Base-by-base conservation (phyloP, 1,140 invertebrate species). In the Temnothorax longispinosus region DNA sequence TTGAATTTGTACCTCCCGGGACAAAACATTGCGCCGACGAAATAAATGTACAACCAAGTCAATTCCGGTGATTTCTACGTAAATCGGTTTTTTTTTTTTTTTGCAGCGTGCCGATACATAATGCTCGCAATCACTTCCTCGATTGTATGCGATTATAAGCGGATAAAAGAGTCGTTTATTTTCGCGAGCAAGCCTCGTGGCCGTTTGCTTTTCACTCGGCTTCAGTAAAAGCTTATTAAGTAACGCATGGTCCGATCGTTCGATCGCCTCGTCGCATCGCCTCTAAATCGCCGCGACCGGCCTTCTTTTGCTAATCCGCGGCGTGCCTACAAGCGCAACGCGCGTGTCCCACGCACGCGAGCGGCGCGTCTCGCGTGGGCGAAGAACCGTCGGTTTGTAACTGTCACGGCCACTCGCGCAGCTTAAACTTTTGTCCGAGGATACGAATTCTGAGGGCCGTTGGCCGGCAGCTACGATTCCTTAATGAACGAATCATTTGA, bases 121-220 rank as follows among this genome's bases (percentile, higher is more conserved):
- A 88, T 80, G 89, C 89, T 35, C 56, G 67, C 76, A 84, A 88
- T 88, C 89, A 85, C 89, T 90, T 91, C 89, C 90, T 90, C 75
- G 84, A 91, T 91, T 87, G 84, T 90, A 87, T 80, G 84, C 87
- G 87, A 91, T 91, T 90, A 90, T 89, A 67, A 74, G 50, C 81
- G 74, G 58, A 13, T 10, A 18, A 18, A 32, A 52, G 27, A 67
- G 74, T 81, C 77, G 80, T 78, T 86, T 64, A 72, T 90, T 88
- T 88, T 90, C 80, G 69, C 75, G 5, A 21, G 32, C 47, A 41
- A 81, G 7, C 38, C 75, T 47, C 35, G 58, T 47, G 85, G 54
- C 13, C 75, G 75, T 64, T 77, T 13, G 56, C 58, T 77, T 90
- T 81, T 87, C 80, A 64, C 89, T 44, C 38, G 78, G 54, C 21